A percentile compares a stretch with the other conserved stretches of the same genome.
These are phyloP conservation scores for Gasterosteus aculeatus DNA, from an alignment of 2,113 vertebrate genomes.

Conservation along the genomic window DNA sequence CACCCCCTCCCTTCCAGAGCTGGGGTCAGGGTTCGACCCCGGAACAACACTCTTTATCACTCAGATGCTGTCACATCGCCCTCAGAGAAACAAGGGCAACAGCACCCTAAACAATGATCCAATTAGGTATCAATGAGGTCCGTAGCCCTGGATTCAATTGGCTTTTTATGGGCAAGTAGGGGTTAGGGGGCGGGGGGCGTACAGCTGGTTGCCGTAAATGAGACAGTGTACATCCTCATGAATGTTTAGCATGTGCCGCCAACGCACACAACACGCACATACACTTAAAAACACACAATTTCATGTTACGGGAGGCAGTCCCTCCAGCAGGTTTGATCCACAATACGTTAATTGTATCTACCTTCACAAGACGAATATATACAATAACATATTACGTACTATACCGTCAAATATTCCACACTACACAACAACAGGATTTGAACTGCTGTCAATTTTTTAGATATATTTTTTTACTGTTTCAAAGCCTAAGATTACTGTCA, in stretches of 20 bases:
- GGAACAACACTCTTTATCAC: slow-evolving; percentile 49
- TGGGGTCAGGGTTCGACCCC: slow-evolving; percentile 45
- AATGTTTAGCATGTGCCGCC: slow-evolving; percentile 38
- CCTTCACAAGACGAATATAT: background rate
- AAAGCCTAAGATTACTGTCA: background rate
- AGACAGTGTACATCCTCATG: slow-evolving; percentile 73
- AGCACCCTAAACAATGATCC: slow-evolving; percentile 84
- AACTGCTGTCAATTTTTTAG: background rate
- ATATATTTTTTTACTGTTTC: background rate
- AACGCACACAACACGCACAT: background rate
- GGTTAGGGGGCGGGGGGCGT: slow-evolving; percentile 68
- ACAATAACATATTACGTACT: background rate
- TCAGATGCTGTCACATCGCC: slow-evolving; percentile 62
- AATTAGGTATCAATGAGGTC: slow-evolving; percentile 96
- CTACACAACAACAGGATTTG: background rate
- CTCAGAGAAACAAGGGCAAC: slow-evolving; percentile 48
- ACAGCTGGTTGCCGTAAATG: slow-evolving; percentile 87
- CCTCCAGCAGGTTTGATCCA: background rate
- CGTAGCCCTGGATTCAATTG: slow-evolving; percentile 91
- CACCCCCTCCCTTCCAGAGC: slow-evolving; percentile 22
- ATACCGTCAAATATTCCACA: background rate
- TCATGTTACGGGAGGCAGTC: background rate
- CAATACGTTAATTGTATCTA: background rate
- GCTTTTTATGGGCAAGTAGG: slow-evolving; percentile 85
- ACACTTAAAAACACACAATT: background rate